Evolutionary conservation across 1,140 invertebrate genomes (phyloP).

Genomic region (Platyura marginata): DNA sequence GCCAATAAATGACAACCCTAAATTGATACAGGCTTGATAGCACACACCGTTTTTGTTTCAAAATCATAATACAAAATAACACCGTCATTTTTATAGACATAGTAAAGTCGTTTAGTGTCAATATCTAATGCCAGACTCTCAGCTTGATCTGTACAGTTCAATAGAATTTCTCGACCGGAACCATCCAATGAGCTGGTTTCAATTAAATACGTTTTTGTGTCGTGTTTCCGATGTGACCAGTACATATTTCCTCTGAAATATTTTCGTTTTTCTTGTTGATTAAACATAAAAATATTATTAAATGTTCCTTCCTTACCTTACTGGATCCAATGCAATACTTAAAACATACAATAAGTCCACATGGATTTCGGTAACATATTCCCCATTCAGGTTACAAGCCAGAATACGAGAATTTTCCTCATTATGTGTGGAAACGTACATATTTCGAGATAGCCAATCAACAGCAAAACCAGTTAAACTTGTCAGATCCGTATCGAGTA

Average conservation of each 20-base stretch:
- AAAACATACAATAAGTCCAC: slow-evolving; percentile 22
- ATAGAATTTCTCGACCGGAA: slow-evolving; percentile 11
- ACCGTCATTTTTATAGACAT: slow-evolving; percentile 37
- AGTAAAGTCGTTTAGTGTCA: slow-evolving; percentile 43
- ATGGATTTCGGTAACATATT: slow-evolving; percentile 35
- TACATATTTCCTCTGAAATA: slow-evolving; percentile 38
- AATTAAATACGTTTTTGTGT: slow-evolving; percentile 27
- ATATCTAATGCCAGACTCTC: slow-evolving; percentile 42
- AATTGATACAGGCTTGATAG: too few relatives aligned
- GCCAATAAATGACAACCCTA: too few relatives aligned
- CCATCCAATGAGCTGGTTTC: slow-evolving; percentile 50
- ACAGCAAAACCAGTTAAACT: slow-evolving; percentile 32
- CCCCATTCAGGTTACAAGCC: slow-evolving; percentile 51
- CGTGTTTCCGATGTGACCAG: slow-evolving; percentile 30
- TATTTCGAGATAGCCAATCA: slow-evolving; percentile 31
- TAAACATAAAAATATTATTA: too few relatives aligned
- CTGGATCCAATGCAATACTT: slow-evolving; percentile 45
- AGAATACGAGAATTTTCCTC: slow-evolving; percentile 18
- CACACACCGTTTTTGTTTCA: slow-evolving; percentile 23
- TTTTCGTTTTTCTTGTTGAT: too few relatives aligned
- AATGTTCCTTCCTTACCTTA: slow-evolving; percentile 25
- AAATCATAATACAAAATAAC: slow-evolving; percentile 48
- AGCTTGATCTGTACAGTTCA: slow-evolving; percentile 12
- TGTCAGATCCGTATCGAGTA: slow-evolving; percentile 52
- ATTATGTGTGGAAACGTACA: slow-evolving; percentile 40